Conservation (phyloP, 2,797 vertebrate species). For the Strix occidentalis region DNA sequence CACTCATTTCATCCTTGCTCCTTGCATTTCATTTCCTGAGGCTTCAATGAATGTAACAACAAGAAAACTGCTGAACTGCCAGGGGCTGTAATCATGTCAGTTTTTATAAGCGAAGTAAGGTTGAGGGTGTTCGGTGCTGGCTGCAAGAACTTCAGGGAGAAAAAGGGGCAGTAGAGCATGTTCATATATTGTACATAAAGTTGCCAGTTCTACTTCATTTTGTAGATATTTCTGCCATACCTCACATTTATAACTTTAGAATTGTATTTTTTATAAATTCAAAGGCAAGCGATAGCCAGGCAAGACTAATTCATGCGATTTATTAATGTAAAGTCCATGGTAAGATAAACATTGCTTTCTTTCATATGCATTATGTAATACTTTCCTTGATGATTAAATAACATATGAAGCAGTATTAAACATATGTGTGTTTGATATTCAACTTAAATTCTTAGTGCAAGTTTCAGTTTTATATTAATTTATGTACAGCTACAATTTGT, state of each 20-base stretch:
- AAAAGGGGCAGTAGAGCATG: neutral
- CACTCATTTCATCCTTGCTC: neutral
- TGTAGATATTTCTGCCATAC: neutral
- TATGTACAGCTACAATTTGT: neutral
- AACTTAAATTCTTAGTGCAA: neutral
- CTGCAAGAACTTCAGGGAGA: neutral
- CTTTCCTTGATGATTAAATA: neutral
- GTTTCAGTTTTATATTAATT: neutral
- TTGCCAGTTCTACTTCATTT: neutral
- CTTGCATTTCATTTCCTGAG: slow-evolving; percentile 10
- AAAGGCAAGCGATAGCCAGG: neutral
- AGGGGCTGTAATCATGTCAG: slow-evolving; percentile 22
- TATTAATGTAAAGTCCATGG: neutral
- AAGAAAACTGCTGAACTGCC: slow-evolving; percentile 17
- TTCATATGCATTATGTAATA: neutral
- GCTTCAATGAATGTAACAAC: slow-evolving; percentile 3
- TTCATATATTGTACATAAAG: neutral
- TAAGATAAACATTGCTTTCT: neutral
- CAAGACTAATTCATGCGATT: neutral
- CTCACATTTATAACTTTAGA: neutral
- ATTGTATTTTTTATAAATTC: neutral
- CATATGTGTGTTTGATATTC: neutral
- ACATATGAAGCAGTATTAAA: neutral
- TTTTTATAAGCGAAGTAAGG: slow-evolving; percentile 13
- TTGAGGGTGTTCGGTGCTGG: neutral